Evolutionary conservation across 2,888 invertebrate species (phyloP).

Genomic region (Epistrophella euchroma): DNA sequence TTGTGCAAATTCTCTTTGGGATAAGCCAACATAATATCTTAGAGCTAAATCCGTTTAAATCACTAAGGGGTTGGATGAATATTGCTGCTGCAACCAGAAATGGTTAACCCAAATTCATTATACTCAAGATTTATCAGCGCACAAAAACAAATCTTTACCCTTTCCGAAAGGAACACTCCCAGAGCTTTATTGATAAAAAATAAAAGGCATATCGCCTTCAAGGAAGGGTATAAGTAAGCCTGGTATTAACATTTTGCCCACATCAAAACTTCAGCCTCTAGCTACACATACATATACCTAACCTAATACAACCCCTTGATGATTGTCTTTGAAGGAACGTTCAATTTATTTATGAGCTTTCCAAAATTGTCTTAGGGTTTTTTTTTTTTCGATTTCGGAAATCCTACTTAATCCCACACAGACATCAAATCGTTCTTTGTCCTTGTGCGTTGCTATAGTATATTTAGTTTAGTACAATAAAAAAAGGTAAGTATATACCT

Average conservation of each 20-base stretch:
- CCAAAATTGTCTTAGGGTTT: constrained; percentile 45
- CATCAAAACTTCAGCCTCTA: neutral
- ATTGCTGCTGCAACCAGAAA: constrained; percentile 37
- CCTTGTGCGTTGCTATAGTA: neutral
- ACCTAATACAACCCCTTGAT: too few species aligned
- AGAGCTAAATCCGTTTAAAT: constrained; percentile 42
- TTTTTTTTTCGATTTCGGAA: constrained; percentile 46
- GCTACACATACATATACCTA: neutral
- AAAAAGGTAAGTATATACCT: neutral
- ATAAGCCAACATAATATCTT: constrained; percentile 13
- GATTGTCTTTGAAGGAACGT: constrained; percentile 48
- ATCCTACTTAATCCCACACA: constrained; percentile 47
- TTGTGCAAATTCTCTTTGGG: constrained; percentile 16
- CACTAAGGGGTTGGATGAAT: constrained; percentile 23
- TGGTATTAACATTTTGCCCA: constrained; percentile 25
- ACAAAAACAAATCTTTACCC: constrained; percentile 18
- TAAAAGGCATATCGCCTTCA: neutral
- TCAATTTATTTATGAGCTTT: constrained; percentile 63
- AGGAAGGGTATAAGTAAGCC: neutral
- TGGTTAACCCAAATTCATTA: constrained; percentile 26
- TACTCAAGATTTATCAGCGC: constrained; percentile 41
- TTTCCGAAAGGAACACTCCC: neutral
- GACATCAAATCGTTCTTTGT: neutral
- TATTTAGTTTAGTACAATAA: neutral
- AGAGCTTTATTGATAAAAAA: constrained; percentile 30